Base-by-base conservation (phyloP, 1,140 invertebrate genomes). In the Diuraphis noxia region DNA sequence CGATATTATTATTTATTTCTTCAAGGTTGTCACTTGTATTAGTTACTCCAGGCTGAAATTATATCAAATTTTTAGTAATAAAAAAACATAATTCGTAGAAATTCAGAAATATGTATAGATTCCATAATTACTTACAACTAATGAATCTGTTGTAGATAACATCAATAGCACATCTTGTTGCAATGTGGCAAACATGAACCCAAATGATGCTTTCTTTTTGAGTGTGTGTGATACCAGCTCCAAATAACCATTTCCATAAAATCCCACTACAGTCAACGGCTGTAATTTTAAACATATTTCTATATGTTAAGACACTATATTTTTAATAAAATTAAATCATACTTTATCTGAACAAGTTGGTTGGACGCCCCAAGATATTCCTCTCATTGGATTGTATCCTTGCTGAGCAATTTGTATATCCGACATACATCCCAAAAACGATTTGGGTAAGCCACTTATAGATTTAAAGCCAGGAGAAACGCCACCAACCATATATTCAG, bases 341-440 rank as follows among this genome's bases (percentile, higher is more conserved):
- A 97, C 97, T 95, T 96, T 95, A 92, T 95, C 94, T 40, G 95
- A 93, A 94, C 98, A 98, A 19, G 96, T 95, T 0, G 95, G 94
- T 93, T 98, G 96, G 0, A 98, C 95, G 0, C 97, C 97, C 93
- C 96, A 96, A 93, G 96, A 96, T 25, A 96, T 94, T 72, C 96
- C 94, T 88, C 94, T 94, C 92, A 96, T 94, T 5, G 96, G 95
- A 93, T 96, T 95, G 46, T 96, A 95, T 30, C 95, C 95, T 92
- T 95, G 95, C 82, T 96, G 95, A 92, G 97, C 96, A 0, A 98
- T 95, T 84, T 96, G 95, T 4, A 98, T 94, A 89, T 97, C 96
- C 25, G 96, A 96, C 94, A 98, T 96, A 93, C 97, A 98, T 13
- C 98, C 98, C 36, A 97, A 94, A 93, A 97, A 96, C 2, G 96